A percentile compares a stretch with the other conserved stretches of the same genome.
Conservation (phyloP, 2,113 vertebrate genomes). For the Trematomus loennbergii region DNA sequence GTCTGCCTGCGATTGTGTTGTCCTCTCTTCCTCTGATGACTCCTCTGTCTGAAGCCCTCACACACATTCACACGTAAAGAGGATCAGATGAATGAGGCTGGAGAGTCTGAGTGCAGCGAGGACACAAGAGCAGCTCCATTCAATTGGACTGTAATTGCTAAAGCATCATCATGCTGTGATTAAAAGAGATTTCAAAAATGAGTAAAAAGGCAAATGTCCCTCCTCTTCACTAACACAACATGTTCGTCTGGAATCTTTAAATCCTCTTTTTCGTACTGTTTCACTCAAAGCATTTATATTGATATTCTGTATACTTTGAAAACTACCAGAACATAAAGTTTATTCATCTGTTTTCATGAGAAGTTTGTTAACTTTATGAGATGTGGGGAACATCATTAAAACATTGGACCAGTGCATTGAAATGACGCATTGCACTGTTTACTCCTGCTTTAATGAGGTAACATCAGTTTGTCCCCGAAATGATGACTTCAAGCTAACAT, state of each 20-base stretch:
- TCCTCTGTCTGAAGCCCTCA: slow-evolving; percentile 10
- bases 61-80: no score
- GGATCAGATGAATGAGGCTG: slow-evolving; percentile 22
- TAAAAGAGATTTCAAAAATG: neutral
- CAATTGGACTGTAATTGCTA: neutral
- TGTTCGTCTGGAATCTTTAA: neutral
- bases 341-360: neutral
- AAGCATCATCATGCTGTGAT: neutral
- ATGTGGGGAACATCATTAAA: slow-evolving; percentile 1
- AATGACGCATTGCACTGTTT: neutral
- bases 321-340: neutral
- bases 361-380: no score
- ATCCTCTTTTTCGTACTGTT: no score
- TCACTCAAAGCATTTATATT: neutral
- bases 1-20: slow-evolving; percentile 2
- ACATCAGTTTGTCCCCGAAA: neutral
- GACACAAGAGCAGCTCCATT: neutral
- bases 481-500: neutral
- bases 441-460: no score
- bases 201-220: neutral
- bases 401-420: neutral
- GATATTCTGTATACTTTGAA: neutral
- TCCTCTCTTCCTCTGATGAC: neutral
- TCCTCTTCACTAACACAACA: neutral
- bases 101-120: neutral